Evolutionary conservation across 2,888 invertebrate species (phyloP), one percentile per base, ranked within the genome.

Genomic region (Bombylius major): DNA sequence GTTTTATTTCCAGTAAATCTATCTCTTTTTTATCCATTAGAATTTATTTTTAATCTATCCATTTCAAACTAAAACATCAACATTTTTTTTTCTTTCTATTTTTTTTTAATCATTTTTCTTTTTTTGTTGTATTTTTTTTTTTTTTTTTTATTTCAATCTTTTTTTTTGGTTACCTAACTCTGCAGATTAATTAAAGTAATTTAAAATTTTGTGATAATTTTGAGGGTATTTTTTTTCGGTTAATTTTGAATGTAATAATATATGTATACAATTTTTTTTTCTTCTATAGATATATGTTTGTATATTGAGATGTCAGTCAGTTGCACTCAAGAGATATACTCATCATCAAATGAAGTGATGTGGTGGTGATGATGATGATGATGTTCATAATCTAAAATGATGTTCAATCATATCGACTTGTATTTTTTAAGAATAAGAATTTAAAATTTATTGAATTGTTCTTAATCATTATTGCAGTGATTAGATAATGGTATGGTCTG

Each of bases 141-240:
- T 42, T 6, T 3, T 36, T 36, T 8, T 36, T 36, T 4, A 8
- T 36, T 36, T 36, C 9, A 36, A 8, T 36, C 6, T 36, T 36
- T 36, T 8, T 39, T 6, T 42, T 8, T 11, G 39, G 39, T 42
- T 42, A 42, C 39, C 39, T 42, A 11, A 4, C 11, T 34, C 54
- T 42, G 49, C 64, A 66, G 67, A 69, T 69, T 69, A 68, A 69
- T 69, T 67, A 65, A 65, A 63, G 65, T 64, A 66, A 67, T 69
- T 69, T 63, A 62, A 65, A 64, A 64, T 65, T 67, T 67, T 61
- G 64, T 67, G 66, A 66, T 69, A 68, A 69, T 68, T 67, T 66
- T 61, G 64, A 63, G 62, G 62, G 63, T 65, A 63, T 64, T 65
- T 64, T 67, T 67, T 67, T 65, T 42, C 9, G 9, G 36, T 6